phyloP scores from a whole-genome alignment of 2,797 vertebrate genomes.

The Glossophaga mutica region DNA sequence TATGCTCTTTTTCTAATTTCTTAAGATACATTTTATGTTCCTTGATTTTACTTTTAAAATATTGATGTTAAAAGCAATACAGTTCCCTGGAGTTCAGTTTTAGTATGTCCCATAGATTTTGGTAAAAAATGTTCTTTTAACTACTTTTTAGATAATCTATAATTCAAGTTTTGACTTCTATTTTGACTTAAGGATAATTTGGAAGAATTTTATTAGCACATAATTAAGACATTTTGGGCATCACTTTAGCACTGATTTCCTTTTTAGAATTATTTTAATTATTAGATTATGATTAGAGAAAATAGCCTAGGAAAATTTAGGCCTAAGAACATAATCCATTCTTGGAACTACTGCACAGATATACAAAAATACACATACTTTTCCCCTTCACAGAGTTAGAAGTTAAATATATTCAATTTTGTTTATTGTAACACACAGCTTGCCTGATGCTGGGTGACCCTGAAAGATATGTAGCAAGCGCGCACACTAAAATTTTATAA shows the following conservation, averaged over 20 bases:
- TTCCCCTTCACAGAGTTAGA: neutral
- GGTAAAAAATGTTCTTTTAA: neutral
- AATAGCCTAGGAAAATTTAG: neutral
- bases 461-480: neutral
- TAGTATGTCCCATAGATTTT: neutral
- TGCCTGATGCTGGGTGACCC: neutral
- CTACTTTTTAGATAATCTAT: neutral
- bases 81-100: neutral
- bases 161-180: neutral
- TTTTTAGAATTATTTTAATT: neutral
- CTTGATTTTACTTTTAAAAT: constrained; percentile 14
- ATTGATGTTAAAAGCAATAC: neutral
- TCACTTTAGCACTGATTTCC: neutral
- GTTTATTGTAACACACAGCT: neutral
- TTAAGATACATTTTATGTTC: neutral
- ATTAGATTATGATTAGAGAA: neutral
- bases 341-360: neutral
- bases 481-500: neutral
- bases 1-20: neutral
- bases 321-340: neutral
- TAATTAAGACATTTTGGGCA: neutral
- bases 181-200: constrained; percentile 2
- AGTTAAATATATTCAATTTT: neutral
- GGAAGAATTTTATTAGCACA: neutral
- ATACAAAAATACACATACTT: neutral